Base-by-base conservation (phyloP, 2,113 vertebrate genomes). In the Prochilodus magdalenae region DNA sequence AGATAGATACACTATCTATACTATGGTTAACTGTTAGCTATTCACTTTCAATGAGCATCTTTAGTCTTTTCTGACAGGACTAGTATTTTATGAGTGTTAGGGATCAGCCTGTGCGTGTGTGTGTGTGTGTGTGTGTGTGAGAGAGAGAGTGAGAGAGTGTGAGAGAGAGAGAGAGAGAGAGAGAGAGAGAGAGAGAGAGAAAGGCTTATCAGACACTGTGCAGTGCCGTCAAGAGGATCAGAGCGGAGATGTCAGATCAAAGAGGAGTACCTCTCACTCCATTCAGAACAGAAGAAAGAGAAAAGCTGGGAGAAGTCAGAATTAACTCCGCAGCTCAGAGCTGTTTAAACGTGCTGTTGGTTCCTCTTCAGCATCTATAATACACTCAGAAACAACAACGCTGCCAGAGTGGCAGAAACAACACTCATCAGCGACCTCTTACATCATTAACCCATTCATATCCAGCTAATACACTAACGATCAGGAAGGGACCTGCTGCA, bases 221-320 rank as follows among this genome's bases (percentile, higher is more conserved):
- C 94, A 94, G 94, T 91, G 89, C 94, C 95, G 91, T 92, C 89
- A 94, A 96, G 94, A 93, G 96, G 97, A 97, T 97, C 96, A 95
- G 90, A 92, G 93, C 91, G 91, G 94, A 96, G 94, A 94, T 94
- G 94, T 93, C 95, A 96, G 95, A 98, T 97, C 96, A 98, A 97
- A 94, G 96, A 92, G 93, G 90, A 92, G 94, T 91, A 87, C 92
- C 94, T 87, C 79, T 84, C 82, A 69, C 83, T 82, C 87, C 27
- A 77, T 62, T 67, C 70, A n/a, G 36, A 27, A 66, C 67, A 81
- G 22, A 55, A 49, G 26, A n/a, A 33, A 74, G 73, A 75, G 65
- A 60, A 40, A 53, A 40, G 22, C 13, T 5, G 40, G 66, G 18
- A 67, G 75, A 83, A 33, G 36, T 15, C 27, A 1, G 57, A 57